Conservation (phyloP, 2,888 invertebrate genomes). For the Drosophila sordidula region DNA sequence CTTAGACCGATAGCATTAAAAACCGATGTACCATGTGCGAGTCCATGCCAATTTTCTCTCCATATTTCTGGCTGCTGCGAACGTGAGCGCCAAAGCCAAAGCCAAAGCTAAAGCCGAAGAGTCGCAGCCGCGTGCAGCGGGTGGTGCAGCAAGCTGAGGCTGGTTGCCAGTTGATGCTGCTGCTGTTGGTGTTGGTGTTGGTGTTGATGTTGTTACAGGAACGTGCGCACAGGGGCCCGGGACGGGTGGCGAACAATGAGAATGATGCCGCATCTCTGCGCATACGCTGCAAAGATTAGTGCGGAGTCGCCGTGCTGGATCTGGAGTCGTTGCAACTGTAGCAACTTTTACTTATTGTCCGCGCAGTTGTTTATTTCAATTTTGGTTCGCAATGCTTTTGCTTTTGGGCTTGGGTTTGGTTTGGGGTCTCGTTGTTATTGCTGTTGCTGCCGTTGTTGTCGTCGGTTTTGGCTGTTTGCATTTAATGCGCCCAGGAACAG, state of each 20-base stretch:
- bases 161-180: slow-evolving; percentile 2
- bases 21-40: slow-evolving; percentile 49
- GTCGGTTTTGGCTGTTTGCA: slow-evolving; percentile 65
- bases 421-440: slow-evolving; percentile 16
- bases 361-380: slow-evolving; percentile 71
- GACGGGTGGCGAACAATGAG: slow-evolving; percentile 46
- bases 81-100: slow-evolving; percentile 57
- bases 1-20: slow-evolving; percentile 29
- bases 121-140: slow-evolving; percentile 41
- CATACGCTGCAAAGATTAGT: slow-evolving; percentile 56
- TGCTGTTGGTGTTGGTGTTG: slow-evolving; percentile 5
- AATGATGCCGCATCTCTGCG: slow-evolving; percentile 52
- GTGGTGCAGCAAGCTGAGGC: slow-evolving; percentile 33
- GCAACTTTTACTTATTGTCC: slow-evolving; percentile 76
- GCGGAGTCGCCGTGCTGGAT: slow-evolving; percentile 33
- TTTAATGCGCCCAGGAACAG: slow-evolving; percentile 72
- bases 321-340: slow-evolving; percentile 59
- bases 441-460: slow-evolving; percentile 31
- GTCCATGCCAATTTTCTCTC: slow-evolving; percentile 67
- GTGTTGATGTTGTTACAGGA: slow-evolving; percentile 28
- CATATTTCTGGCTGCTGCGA: slow-evolving; percentile 62
- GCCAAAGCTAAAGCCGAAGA: too few species aligned
- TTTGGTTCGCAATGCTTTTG: slow-evolving; percentile 49
- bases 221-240: background rate
- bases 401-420: slow-evolving; percentile 31